Base-by-base conservation (phyloP, 2,113 vertebrate species). In the Otolemur garnettii region DNA sequence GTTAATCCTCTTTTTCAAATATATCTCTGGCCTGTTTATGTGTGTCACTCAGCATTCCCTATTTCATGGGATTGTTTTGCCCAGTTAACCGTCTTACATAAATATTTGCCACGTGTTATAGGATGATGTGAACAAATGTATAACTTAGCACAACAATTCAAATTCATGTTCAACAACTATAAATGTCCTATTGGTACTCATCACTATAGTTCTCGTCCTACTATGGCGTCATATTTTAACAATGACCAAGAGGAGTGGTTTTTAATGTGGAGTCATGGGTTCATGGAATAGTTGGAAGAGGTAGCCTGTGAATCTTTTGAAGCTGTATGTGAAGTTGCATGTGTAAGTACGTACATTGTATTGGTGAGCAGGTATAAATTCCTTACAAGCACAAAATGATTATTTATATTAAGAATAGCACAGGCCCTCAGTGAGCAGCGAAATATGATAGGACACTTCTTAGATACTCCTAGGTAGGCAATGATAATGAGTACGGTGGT, bases 1-100 rank as follows among this genome's bases (percentile, higher is more conserved):
- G 53, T 8, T n/a, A 42, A 92, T 24, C 26, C 26, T 93, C 55
- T 71, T 94, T 94, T 71, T 91, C 59, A 92, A 74, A 19, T 62
- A 35, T 35, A 53, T 45, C 19, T n/a, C 87, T 68, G 24, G 35
- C 13, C 68, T 75, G 4, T 87, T 87, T 69, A 45, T 13, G 33
- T 5, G 1, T 22, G 69, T n/a, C 50, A 74, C 93, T 59, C 5
- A 74, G 50, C 17, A 60, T 33, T 75, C 50, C 26, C 22, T 50
- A 66, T n/a, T 81, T 66, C 15, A 22, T 19, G 13, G 62, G 62
- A 85, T 42, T 71, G 53, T 94, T 93, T 50, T 86, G 59, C 45
- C 22, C 42, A 55, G 64, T 53, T 4, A 68, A 59, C 18, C 64
- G 89, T 64, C 60, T 69, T 84, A 28, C 62, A 84, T 55, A 94